A percentile compares a stretch with the other conserved stretches of the same genome.
phyloP scores from a whole-genome alignment of 2,797 vertebrate species.

The Corythornis leucogaster region DNA sequence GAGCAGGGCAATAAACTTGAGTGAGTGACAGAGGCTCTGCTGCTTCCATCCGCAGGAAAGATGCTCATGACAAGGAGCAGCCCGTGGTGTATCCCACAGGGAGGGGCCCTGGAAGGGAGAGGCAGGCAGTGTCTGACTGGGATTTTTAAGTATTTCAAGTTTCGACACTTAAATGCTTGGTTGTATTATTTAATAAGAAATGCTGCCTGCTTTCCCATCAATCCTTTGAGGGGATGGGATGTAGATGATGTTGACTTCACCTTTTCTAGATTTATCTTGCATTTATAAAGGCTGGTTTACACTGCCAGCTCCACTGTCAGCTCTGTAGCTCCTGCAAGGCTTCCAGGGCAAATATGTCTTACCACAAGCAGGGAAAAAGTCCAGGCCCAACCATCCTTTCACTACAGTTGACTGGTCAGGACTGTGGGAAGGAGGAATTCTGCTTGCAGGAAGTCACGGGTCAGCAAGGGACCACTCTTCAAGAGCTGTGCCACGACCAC shows the following conservation, averaged over 20 bases:
- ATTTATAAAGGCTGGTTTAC: neutral
- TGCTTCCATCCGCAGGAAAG: neutral
- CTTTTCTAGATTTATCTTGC: neutral
- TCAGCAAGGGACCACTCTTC: neutral
- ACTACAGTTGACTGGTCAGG: neutral
- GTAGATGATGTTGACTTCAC: neutral
- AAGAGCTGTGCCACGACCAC: neutral
- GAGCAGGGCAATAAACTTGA: neutral
- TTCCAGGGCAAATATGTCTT: neutral
- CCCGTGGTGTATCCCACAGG: neutral
- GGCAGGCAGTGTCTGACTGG: neutral
- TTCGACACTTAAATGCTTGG: neutral
- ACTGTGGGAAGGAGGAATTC: neutral
- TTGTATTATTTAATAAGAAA: neutral
- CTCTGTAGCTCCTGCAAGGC: neutral
- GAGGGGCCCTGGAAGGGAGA: neutral
- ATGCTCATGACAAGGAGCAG: rapidly evolving
- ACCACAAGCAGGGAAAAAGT: neutral
- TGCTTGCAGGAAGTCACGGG: neutral
- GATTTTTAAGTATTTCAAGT: neutral
- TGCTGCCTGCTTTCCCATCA: neutral
- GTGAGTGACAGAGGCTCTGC: neutral
- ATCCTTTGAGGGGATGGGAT: neutral
- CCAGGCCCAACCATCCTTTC: neutral
- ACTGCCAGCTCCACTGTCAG: neutral